phyloP scores from a whole-genome alignment of 2,797 vertebrate species.

The Glossophaga mutica region DNA sequence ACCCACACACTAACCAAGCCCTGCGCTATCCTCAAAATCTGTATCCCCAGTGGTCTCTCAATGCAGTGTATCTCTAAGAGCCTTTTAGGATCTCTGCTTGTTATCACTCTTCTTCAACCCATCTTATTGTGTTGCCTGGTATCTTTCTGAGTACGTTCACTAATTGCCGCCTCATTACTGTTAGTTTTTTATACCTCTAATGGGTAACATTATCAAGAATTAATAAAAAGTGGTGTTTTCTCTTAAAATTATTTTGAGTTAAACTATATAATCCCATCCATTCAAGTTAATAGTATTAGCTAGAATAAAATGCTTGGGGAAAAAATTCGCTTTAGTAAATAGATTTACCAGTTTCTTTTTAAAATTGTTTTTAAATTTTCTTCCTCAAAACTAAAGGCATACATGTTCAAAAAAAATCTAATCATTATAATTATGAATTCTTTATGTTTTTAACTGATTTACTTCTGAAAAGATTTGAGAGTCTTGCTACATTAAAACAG shows the following conservation, averaged over 20 bases:
- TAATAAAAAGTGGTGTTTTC: not conserved
- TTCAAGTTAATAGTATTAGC: not conserved
- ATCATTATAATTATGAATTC: not conserved
- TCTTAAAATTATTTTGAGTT: not conserved
- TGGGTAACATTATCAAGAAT: not conserved
- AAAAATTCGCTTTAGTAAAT: not conserved
- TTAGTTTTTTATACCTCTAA: not conserved
- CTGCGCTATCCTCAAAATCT: not conserved
- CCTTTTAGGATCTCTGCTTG: not conserved
- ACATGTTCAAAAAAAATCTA: not conserved
- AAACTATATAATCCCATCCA: not conserved
- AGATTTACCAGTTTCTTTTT: not conserved
- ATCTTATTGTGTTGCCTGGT: not conserved
- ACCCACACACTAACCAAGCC: not conserved
- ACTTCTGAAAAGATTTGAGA: not conserved
- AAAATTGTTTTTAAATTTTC: not conserved
- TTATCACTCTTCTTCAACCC: not conserved
- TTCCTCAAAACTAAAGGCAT: not conserved
- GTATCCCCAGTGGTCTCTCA: not conserved
- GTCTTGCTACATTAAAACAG: not conserved
- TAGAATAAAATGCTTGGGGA: not conserved
- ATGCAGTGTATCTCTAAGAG: not conserved
- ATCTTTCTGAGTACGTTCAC: not conserved
- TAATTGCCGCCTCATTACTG: not conserved
- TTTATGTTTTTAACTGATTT: not conserved